These are phyloP conservation scores for Eupleurogrammus muticus DNA, from an alignment of 2,797 vertebrate species.

Conservation along the genomic window DNA sequence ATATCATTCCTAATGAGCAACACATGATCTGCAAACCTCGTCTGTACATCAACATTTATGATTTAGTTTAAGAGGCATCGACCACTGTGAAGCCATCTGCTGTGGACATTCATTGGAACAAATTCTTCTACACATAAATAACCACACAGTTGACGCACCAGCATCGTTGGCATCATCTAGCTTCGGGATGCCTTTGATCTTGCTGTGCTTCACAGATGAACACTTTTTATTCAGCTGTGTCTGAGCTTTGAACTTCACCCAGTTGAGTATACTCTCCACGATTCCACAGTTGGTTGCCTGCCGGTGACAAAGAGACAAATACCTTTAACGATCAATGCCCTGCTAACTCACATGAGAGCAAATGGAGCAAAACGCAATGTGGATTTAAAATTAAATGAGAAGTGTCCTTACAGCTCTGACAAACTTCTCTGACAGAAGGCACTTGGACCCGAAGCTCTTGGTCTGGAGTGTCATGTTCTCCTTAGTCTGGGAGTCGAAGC, in stretches of 20 bases:
- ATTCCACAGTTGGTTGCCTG: slow-evolving; percentile 93
- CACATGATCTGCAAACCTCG: neutral
- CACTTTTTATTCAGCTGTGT: slow-evolving; percentile 97
- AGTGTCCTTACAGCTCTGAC: slow-evolving; percentile 90
- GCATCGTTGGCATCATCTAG: slow-evolving; percentile 98
- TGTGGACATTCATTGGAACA: neutral
- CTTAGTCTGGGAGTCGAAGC: slow-evolving; percentile 99
- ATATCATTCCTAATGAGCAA: neutral
- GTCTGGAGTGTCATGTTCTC: slow-evolving; percentile 98
- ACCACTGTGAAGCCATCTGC: neutral
- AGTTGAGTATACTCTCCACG: slow-evolving; percentile 97
- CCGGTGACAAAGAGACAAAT: slow-evolving; percentile 30
- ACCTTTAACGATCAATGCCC: neutral
- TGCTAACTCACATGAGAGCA: neutral
- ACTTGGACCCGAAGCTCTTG: slow-evolving; percentile 96
- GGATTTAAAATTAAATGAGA: neutral
- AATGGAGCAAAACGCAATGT: neutral
- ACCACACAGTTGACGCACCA: slow-evolving; percentile 82
- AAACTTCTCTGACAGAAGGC: slow-evolving; percentile 94
- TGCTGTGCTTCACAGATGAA: slow-evolving; percentile 94
- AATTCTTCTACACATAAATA: slow-evolving; percentile 3
- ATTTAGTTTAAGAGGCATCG: neutral
- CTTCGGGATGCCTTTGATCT: slow-evolving; percentile 98
- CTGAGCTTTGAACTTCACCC: slow-evolving; percentile 98
- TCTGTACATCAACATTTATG: neutral